Evolutionary conservation across 2,888 invertebrate species (phyloP), one percentile per base, ranked within the genome.

Genomic region (Hirtodrosophila confusa): DNA sequence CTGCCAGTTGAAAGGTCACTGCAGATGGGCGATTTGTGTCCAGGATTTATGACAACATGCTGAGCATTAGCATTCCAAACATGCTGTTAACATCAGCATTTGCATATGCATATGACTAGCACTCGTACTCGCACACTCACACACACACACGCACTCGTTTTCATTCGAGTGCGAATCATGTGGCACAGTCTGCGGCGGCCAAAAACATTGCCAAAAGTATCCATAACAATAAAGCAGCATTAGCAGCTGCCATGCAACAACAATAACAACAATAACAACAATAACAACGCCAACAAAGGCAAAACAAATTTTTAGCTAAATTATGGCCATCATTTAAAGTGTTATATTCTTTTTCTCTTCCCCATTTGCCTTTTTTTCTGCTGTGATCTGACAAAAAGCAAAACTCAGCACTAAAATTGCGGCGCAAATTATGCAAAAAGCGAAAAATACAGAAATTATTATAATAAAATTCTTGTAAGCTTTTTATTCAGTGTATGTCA

Each of bases 151-250:
- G 17, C 10, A 48, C 17, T 39, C 12, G 39, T 12, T 58, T 36
- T 62, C 64, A 62, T 24, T 75, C 11, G 60, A 75, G 60, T 78
- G 67, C 61, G 69, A 66, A 67, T 73, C 66, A 75, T 75, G 71
- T 56, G 62, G 17, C 62, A 31, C 51, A 62, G 61, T 37, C 51
- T 51, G 67, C 60, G 55, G 44, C 53, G 62, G 10, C 11, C 41
- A 10, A 11, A 27, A 41, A 43, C 54, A 43, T 29, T 58, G 66
- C 57, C 51, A 65, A 55, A 66, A 57, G 63, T 70, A 76, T 69
- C 74, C 86, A 83, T 80, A 72, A 77, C 74, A 86, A 82, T 82
- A 86, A 86, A 86, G 73, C 71, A 69, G 80, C 83, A 85, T 80
- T 86, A 79, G 77, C 80, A 86, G 83, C 79, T 84, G 80, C 57